phyloP scores from a whole-genome alignment of 2,113 vertebrate species.

The Pterocles orientalis region DNA sequence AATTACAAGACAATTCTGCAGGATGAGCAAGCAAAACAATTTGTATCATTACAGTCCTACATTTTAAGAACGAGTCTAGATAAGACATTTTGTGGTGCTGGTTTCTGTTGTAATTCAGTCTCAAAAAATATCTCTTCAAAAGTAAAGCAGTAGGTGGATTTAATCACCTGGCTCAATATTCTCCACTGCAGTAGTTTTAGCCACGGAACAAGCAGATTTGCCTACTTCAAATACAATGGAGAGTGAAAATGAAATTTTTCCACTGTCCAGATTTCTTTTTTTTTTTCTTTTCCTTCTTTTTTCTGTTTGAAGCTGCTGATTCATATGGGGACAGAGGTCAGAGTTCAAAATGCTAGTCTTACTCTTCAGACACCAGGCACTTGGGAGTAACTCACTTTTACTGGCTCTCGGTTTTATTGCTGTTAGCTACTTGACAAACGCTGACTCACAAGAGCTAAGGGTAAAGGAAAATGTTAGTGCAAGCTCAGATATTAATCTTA shows the following conservation, averaged over 20 bases:
- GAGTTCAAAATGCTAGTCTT: conserved; percentile 41
- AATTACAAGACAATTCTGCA: background rate
- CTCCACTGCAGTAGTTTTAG: background rate
- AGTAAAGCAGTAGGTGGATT: background rate
- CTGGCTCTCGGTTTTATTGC: conserved; percentile 20
- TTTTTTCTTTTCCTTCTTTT: background rate
- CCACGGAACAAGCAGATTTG: background rate
- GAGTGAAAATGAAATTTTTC: background rate
- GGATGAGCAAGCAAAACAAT: background rate
- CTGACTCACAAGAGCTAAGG: background rate
- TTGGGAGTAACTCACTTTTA: conserved; percentile 22
- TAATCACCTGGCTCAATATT: background rate
- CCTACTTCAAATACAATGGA: background rate
- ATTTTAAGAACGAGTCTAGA: background rate
- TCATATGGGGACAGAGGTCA: conserved; percentile 33
- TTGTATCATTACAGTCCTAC: background rate
- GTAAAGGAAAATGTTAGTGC: background rate
- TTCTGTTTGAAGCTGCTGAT: conserved; percentile 21
- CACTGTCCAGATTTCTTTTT: background rate
- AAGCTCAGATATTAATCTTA: background rate
- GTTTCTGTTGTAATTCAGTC: background rate
- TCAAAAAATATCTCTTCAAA: background rate
- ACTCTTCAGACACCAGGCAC: conserved; percentile 8
- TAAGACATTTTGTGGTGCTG: background rate
- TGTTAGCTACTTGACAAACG: background rate